A percentile compares a stretch with the other conserved stretches of the same genome.
phyloP scores from a whole-genome alignment of 2,888 invertebrate genomes.

The Pinctada fucata region DNA sequence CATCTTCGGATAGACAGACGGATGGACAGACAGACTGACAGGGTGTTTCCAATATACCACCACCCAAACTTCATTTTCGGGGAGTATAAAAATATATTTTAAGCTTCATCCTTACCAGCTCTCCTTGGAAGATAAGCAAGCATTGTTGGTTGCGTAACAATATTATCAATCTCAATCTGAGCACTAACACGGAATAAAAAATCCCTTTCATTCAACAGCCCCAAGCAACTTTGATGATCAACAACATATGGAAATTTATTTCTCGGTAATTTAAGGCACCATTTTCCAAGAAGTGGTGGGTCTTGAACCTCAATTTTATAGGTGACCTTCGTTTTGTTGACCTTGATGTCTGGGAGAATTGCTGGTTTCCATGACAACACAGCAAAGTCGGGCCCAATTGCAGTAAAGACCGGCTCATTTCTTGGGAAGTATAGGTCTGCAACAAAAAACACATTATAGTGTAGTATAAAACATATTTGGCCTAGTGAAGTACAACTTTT shows the following conservation, averaged over 20 bases:
- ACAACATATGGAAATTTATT: slow-evolving; percentile 25
- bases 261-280: slow-evolving; percentile 64
- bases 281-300: slow-evolving; percentile 74
- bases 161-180: slow-evolving; percentile 89
- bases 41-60: no score
- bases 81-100: no score
- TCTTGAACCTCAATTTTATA: slow-evolving; percentile 92
- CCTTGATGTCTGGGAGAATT: slow-evolving; percentile 85
- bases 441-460: slow-evolving; percentile 20
- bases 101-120: slow-evolving; percentile 55
- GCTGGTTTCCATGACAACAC: slow-evolving; percentile 97
- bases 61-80: no score
- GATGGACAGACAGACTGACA: no score
- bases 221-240: slow-evolving; percentile 23
- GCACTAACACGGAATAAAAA: slow-evolving; percentile 97
- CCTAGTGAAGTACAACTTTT: no score
- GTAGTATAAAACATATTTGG: background rate
- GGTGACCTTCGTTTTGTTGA: slow-evolving; percentile 85
- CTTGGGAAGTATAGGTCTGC: slow-evolving; percentile 59
- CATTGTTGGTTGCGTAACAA: slow-evolving; percentile 96
- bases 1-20: no score
- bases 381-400: slow-evolving; percentile 93
- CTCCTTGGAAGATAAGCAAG: slow-evolving; percentile 67
- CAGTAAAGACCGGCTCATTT: slow-evolving; percentile 93
- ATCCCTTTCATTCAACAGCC: slow-evolving; percentile 81